Conservation (phyloP, 1,140 invertebrate species). For the Meteorus sp. region DNA sequence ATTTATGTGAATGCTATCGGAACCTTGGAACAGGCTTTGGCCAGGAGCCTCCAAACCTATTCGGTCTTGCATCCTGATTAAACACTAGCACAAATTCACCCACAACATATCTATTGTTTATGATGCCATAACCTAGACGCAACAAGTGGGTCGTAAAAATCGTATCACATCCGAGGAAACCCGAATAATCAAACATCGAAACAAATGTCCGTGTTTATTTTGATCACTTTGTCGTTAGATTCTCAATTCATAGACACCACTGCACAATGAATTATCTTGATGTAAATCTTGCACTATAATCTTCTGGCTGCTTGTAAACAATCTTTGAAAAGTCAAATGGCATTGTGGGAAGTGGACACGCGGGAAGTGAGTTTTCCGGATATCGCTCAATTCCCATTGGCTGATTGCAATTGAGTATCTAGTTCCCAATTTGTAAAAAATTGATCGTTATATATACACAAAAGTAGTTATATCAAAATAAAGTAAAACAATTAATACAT, state of each 20-base stretch:
- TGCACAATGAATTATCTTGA: neutral
- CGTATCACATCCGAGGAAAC: constrained; percentile 20
- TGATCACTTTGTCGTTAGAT: constrained; percentile 3
- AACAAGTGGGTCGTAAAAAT: constrained; percentile 49
- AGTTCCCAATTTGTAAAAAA: too few relatives aligned
- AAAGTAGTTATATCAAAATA: too few relatives aligned
- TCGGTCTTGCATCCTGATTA: constrained; percentile 35
- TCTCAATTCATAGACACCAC: neutral
- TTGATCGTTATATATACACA: too few relatives aligned
- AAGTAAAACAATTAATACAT: neutral
- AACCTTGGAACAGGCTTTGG: constrained; percentile 52
- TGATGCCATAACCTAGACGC: constrained; percentile 55
- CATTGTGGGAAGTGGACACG: constrained; percentile 37
- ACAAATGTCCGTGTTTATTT: constrained; percentile 25
- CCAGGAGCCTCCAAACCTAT: constrained; percentile 53
- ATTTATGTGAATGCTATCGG: constrained; percentile 47
- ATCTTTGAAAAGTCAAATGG: constrained; percentile 48
- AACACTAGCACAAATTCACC: constrained; percentile 32
- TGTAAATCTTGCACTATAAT: neutral
- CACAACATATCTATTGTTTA: constrained; percentile 54
- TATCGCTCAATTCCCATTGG: constrained; percentile 32
- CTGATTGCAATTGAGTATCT: neutral
- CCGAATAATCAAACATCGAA: constrained; percentile 13
- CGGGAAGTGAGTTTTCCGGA: constrained; percentile 36
- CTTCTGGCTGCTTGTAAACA: constrained; percentile 47